Evolutionary conservation across 2,797 vertebrate genomes (phyloP), one percentile per base, ranked within the genome.

Genomic region (Microcaecilia unicolor): DNA sequence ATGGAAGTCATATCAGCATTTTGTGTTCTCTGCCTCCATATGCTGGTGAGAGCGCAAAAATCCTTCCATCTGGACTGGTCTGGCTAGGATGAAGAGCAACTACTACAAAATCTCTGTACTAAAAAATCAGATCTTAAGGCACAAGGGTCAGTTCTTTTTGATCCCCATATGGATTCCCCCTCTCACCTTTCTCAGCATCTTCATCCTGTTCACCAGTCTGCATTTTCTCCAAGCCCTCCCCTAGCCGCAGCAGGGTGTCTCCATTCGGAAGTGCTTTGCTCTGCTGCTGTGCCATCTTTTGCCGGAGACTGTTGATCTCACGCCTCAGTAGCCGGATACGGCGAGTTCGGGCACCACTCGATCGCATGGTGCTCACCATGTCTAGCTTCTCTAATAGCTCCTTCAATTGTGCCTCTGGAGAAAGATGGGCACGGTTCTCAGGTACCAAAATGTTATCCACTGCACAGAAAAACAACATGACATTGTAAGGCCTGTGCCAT

Each of bases 341-440:
- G 18, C 93, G 92, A 2, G 92, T 95, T 9, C 95, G 85, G 14
- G 92, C 93, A 0, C 93, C 93, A 0, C 94, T 98, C 37, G 91
- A 88, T 4, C 88, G 67, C 90, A 95, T 89, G 43, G 85, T 70
- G 5, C 83, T 83, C 25, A 97, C 90, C 49, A 90, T 53, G 63
- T 99, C 94, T 51, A 99, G 70, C 70, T 95, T 96, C 56, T 97
- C 93, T 55, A 99, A 77, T 58, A 99, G 77, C 59, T 88, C 88
- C 68, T 97, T 95, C 31, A 99, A 78, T 64, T 98, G 93, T 7
- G 76, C 88, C 19, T 98, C 91, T 26, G 85, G 76, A 7, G 77
- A 89, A 40, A 97, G 64, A 65, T 97, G 94, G 25, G 92, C 80
- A 28, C 95, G 78, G 64, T 97, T 97, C 58, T 92, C 92, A 0